Evolutionary conservation across 2,797 vertebrate species (phyloP).

Genomic region (Capromys pilorides): DNA sequence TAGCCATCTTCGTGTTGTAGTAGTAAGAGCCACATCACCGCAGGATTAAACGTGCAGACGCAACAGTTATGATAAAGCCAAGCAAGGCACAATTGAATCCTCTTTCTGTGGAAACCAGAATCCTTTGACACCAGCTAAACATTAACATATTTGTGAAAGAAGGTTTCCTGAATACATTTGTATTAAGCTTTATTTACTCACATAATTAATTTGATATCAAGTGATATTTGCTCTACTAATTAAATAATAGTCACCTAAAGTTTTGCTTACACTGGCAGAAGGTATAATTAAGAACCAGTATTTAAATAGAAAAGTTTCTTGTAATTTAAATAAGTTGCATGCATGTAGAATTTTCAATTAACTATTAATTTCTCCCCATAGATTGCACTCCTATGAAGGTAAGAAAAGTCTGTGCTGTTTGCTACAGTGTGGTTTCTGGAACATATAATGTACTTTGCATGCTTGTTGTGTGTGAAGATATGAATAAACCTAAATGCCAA

Average conservation of each 20-base stretch:
- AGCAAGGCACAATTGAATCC: neutral
- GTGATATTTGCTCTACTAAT: neutral
- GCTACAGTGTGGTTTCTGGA: neutral
- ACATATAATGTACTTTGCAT: neutral
- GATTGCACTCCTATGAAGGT: neutral
- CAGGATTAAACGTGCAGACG: neutral
- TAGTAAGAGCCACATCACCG: neutral
- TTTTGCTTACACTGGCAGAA: neutral
- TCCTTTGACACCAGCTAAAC: neutral
- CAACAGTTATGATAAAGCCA: neutral
- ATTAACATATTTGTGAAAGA: neutral
- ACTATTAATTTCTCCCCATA: neutral
- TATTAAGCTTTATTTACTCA: neutral
- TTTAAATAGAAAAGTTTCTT: neutral
- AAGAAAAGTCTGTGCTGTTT: neutral
- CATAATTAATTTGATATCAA: neutral
- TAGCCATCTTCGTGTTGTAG: neutral
- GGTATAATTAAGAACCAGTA: neutral
- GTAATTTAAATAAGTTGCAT: neutral
- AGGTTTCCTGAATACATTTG: neutral
- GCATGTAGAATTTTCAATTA: neutral
- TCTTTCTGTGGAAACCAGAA: constrained; percentile 23
- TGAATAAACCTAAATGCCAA: neutral
- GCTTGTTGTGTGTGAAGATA: neutral
- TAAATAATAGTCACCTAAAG: neutral